These are phyloP conservation scores for Nomada fabriciana DNA, from an alignment of 2,888 invertebrate species.

Conservation along the genomic window DNA sequence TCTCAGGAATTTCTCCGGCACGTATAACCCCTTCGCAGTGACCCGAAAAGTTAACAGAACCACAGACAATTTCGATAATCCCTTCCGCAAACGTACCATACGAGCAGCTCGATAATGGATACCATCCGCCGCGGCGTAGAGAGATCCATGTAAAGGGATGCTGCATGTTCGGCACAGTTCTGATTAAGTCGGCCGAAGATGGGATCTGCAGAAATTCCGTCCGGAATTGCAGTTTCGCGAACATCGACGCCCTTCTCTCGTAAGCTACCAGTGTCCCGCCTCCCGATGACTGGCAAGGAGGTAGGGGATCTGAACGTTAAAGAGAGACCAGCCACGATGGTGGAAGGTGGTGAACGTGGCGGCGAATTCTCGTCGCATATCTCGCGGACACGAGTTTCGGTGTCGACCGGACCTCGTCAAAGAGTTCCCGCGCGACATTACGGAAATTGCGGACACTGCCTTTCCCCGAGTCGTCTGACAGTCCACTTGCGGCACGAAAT, in stretches of 20 bases:
- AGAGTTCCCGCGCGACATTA: constrained; percentile 64
- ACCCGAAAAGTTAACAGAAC: constrained; percentile 13
- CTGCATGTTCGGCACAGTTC: constrained; percentile 32
- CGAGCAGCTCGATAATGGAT: constrained; percentile 18
- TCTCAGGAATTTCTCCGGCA: background rate
- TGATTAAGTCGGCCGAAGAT: constrained; percentile 44
- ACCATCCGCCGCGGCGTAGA: constrained; percentile 10
- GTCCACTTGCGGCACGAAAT: constrained; percentile 51
- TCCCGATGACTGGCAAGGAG: constrained; percentile 37
- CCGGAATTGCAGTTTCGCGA: constrained; percentile 51
- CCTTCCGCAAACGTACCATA: background rate
- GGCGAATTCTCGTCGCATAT: constrained; percentile 55
- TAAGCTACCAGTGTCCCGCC: constrained; percentile 40
- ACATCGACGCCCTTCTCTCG: constrained; percentile 70
- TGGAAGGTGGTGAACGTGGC: background rate
- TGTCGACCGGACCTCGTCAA: constrained; percentile 60
- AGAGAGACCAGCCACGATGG: constrained; percentile 1
- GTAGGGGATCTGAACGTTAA: constrained; percentile 3
- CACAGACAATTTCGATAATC: constrained; percentile 30
- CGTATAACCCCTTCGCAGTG: background rate
- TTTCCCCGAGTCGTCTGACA: constrained; percentile 44
- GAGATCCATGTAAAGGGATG: constrained; percentile 30
- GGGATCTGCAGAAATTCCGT: constrained; percentile 50
- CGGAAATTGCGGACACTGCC: constrained; percentile 68
- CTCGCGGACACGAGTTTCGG: constrained; percentile 60